Base-by-base conservation (phyloP, 2,113 vertebrate species). In the Pandion haliaetus region DNA sequence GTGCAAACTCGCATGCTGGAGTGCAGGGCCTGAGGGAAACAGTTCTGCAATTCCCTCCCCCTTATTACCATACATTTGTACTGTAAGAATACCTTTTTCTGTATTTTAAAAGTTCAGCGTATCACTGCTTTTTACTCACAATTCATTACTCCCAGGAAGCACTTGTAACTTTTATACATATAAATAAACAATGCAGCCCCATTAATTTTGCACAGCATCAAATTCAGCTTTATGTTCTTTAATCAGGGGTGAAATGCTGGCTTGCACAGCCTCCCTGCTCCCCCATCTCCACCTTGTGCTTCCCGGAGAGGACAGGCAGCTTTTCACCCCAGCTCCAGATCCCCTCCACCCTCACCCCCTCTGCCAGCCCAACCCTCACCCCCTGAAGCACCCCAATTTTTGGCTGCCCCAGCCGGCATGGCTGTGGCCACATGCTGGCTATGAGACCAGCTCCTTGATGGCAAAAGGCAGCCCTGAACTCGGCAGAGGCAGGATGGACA, bases 251-350 rank as follows among this genome's bases (percentile, higher is more conserved):
- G 50, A 82, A 40, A 42, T 10, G 15, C 21, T 1, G 2, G 18
- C 36, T 69, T 19, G 32, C 13, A 25, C 45, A 55, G 67, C n/a
- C 36, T 80, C 23, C 19, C 58, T 12, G 9, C 17, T 34, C 26
- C 26, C 24, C 24, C 3, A 0, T 24, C 21, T 42, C 61, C 31
- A 32, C 40, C 8, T 3, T 9, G 9, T 15, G 17, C n/a, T 32
- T 57, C 52, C 58, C 2, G 2, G 28, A 62, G 61, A 73, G 54
- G 61, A 67, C 0, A 2, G 45, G 67, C 40, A 73, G 38, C 12
- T 54, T 72, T 74, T 31, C 44, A 57, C 23, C 49, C 36, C 70
- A 38, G 16, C 16, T 65, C 71, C 34, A 54, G 34, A 42, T 8
- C 14, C 38, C 20, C 21, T 31, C 14, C 8, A 14, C 11, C 5